phyloP scores from a whole-genome alignment of 2,888 invertebrate genomes.

The Pterobdella sp. region DNA sequence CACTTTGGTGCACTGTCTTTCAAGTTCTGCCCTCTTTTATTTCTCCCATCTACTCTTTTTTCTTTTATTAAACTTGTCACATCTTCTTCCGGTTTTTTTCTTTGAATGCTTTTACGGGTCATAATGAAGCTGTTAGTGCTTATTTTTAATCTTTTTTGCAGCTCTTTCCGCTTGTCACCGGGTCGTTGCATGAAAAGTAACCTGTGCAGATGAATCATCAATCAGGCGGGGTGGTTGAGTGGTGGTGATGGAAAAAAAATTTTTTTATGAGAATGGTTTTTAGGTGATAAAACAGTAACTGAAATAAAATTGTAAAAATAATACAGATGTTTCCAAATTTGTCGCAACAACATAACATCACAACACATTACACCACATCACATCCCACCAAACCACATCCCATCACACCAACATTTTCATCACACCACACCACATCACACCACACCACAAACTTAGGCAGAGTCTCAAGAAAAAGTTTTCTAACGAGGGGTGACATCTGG shows the following conservation, averaged over 20 bases:
- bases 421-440: neutral
- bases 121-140: neutral
- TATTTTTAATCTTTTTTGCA: conserved; percentile 17
- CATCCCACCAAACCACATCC: neutral
- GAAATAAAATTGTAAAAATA: no score
- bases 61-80: neutral
- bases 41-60: neutral
- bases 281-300: no score
- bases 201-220: conserved; percentile 51
- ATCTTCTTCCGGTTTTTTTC: neutral
- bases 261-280: no score
- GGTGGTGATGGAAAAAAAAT: no score
- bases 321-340: no score
- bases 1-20: no score
- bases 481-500: conserved; percentile 94
- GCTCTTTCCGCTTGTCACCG: conserved; percentile 22
- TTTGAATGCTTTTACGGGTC: neutral
- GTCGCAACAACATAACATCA: neutral
- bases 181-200: conserved; percentile 85
- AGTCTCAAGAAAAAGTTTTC: conserved; percentile 85
- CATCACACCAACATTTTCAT: neutral
- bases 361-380: neutral
- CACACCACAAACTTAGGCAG: conserved; percentile 64
- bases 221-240: no score
- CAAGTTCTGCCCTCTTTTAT: neutral